Conservation (phyloP, 2,797 vertebrate species). For the Streptopelia turtur region DNA sequence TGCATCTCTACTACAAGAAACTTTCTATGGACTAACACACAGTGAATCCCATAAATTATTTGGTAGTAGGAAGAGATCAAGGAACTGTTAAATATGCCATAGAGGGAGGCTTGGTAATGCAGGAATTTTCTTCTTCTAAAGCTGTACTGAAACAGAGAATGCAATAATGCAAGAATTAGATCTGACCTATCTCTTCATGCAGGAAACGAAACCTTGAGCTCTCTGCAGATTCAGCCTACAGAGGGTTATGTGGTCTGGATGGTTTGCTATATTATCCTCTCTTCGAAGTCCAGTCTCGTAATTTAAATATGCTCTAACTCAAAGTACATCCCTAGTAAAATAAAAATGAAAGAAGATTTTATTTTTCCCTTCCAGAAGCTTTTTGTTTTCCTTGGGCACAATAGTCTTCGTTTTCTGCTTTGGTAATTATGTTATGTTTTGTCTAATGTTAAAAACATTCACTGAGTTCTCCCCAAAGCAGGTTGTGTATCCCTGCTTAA, state of each 20-base stretch:
- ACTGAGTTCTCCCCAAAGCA: background rate
- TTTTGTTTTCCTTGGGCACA: background rate
- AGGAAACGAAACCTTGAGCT: background rate
- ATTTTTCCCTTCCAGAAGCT: background rate
- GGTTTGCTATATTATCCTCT: background rate
- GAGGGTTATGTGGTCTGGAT: background rate
- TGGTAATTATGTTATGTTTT: background rate
- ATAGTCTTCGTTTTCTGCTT: background rate
- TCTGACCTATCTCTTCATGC: background rate
- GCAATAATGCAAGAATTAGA: background rate
- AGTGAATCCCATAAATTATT: background rate
- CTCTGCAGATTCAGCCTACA: background rate
- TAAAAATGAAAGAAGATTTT: background rate
- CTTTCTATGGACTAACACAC: background rate
- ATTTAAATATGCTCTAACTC: background rate
- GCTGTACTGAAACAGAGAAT: background rate
- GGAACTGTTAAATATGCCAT: background rate
- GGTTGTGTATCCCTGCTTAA: background rate
- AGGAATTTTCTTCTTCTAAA: background rate
- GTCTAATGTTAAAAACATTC: background rate
- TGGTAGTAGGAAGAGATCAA: background rate
- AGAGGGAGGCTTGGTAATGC: background rate
- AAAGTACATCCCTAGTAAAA: background rate
- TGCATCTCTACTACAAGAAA: background rate
- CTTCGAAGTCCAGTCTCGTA: background rate